Base-by-base conservation (phyloP, 2,113 vertebrate species). In the Mobula birostris region DNA sequence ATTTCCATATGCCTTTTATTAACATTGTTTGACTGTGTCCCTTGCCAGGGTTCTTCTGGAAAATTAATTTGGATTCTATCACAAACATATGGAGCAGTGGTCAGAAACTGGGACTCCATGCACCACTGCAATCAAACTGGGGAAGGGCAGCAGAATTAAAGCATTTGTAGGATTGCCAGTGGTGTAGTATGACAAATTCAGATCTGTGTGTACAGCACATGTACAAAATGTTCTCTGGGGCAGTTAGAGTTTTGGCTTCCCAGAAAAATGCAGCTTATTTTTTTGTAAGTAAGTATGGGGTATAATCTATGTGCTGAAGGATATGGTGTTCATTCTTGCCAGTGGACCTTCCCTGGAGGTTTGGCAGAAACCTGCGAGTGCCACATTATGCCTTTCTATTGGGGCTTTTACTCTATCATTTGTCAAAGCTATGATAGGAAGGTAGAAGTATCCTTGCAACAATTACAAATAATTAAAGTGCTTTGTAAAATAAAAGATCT, bases 41-140 rank as follows among this genome's bases (percentile, higher is more conserved):
- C 29, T 17, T 68, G 85, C 85, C 85, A 90, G 85, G 14, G n/a
- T 90, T 90, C 85, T 90, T 90, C 61, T 68, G 85, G 85, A 15
- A 90, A 61, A 90, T 17, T 63, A 0, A 32, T 90, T 68, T 90
- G 27, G 0, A 6, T 90, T 90, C 29, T 90, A 90, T 90, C 85
- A 90, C 61, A 90, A 90, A 90, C 61, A 90, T 63, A 90, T 90
- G 85, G 85, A 90, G 85, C 29, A 66, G 29, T 32, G 61, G 14
- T 90, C 61, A 66, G 61, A 90, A 90, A 90, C 1, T n/a, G 14
- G 58, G 29, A 88, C 61, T 68, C 17, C 14, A 90, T 68, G 29
- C 61, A n/a, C 85, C 61, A 90, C 85, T 32, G 29, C 5, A 36
- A 36, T 90, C 29, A 90, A 90, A 19, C 85, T 68, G n/a, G n/a